Conservation (phyloP, 1,140 invertebrate species). For the Monomorium pharaonis region DNA sequence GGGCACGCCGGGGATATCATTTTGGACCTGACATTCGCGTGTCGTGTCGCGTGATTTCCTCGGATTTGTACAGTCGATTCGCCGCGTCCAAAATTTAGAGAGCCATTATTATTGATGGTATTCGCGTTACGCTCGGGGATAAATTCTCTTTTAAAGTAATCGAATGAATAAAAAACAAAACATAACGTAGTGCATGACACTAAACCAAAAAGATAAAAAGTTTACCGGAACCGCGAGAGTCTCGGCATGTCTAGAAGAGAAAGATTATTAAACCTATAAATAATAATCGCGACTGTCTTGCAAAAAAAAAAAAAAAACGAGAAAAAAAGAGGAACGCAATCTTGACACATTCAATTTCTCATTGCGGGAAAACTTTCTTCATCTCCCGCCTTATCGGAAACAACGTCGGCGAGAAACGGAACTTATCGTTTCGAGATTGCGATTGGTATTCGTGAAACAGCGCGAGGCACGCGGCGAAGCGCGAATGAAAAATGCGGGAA, state of each 20-base stretch:
- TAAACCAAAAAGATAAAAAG: background rate
- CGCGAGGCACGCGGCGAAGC: background rate
- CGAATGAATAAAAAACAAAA: background rate
- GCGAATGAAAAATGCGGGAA: background rate
- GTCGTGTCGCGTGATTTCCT: background rate
- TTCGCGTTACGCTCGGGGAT: background rate
- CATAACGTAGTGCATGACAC: background rate
- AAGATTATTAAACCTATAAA: background rate
- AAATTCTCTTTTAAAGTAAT: background rate
- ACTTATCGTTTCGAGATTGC: background rate
- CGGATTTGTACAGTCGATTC: background rate
- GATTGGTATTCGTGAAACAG: too few relatives aligned
- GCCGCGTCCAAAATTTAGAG: background rate
- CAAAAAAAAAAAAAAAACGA: background rate
- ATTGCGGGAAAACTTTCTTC: background rate
- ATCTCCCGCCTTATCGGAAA: background rate
- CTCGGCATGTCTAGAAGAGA: background rate
- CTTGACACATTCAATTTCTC: background rate
- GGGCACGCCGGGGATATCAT: background rate
- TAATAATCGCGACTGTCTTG: background rate
- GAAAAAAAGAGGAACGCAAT: background rate
- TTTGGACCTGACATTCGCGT: constrained; percentile 7
- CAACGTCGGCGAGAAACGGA: background rate
- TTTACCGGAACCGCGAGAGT: background rate
- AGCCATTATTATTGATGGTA: background rate